Conservation (phyloP, 2,113 vertebrate species). For the Poeciliopsis occidentalis region DNA sequence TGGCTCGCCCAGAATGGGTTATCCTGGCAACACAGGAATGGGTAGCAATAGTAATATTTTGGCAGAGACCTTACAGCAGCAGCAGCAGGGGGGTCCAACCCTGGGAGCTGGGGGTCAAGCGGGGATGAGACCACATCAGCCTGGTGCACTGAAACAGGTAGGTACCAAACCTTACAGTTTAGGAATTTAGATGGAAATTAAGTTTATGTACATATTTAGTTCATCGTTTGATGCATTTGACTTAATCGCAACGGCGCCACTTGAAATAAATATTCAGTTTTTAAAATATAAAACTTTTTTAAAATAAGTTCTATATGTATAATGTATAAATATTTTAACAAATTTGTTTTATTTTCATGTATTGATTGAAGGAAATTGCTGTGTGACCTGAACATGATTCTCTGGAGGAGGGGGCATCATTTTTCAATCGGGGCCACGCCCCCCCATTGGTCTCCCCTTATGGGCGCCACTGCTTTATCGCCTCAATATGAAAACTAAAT, state of each 20-base stretch:
- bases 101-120: slow-evolving; percentile 82
- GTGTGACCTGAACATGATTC: too few species aligned
- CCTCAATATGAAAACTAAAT: neutral
- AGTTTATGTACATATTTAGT: neutral
- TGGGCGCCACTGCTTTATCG: too few species aligned
- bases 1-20: slow-evolving; percentile 92
- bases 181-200: neutral
- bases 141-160: slow-evolving; percentile 89
- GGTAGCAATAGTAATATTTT: slow-evolving; percentile 85
- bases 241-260: neutral
- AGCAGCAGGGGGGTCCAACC: slow-evolving; percentile 84
- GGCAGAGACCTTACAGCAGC: slow-evolving; percentile 89
- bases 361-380: too few species aligned
- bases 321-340: too few species aligned
- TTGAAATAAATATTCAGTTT: too few species aligned
- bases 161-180: neutral
- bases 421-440: too few species aligned
- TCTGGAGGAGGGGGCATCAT: too few species aligned
- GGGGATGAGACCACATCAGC: slow-evolving; percentile 88
- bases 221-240: neutral
- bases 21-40: slow-evolving; percentile 84
- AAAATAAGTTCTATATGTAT: too few species aligned
- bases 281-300: too few species aligned
- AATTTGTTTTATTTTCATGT: too few species aligned
- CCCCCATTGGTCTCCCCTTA: too few species aligned